Evolutionary conservation across 1,140 invertebrate genomes (phyloP), one percentile per base, ranked within the genome.

Genomic region (Phortica variegata): DNA sequence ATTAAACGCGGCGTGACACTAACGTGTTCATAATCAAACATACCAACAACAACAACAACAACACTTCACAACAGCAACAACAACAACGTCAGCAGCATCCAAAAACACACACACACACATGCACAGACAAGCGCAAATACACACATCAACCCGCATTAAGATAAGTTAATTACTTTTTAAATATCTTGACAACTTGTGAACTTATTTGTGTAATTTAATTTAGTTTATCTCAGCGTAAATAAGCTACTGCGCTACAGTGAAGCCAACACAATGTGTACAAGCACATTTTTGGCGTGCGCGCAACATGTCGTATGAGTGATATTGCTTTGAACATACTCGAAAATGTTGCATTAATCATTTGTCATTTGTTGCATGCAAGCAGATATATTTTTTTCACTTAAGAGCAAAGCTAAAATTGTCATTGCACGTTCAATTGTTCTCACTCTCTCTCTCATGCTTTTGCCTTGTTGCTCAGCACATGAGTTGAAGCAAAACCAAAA

Each of bases 141-240:
- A n/a, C n/a, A n/a, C n/a, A 43, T 20, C 54, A n/a, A n/a, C n/a
- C n/a, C n/a, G n/a, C n/a, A n/a, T n/a, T n/a, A n/a, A 26, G 23
- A 26, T 39, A 54, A 43, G 58, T 38, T 38, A 8, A 61, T 47
- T 61, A 57, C 40, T 48, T 46, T 32, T 49, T 63, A 68, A 68
- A 68, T 63, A 68, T 68, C 68, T 68, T 68, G 63, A 68, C 63
- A 68, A 68, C 60, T 68, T 68, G 63, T 68, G 63, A 68, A 60
- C 57, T 63, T 60, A 20, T 43, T 36, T 37, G 42, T 26, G 43
- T 38, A 45, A 33, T 23, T 34, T 19, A 17, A 32, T n/a, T 9
- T 32, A 16, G 26, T 43, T 31, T 43, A 23, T 15, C 20, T 37
- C 13, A 19, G n/a, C n/a, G n/a, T n/a, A n/a, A n/a, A n/a, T n/a